These are phyloP conservation scores for Drosophila fuyamai DNA, from an alignment of 1,140 invertebrate species.

Conservation along the genomic window DNA sequence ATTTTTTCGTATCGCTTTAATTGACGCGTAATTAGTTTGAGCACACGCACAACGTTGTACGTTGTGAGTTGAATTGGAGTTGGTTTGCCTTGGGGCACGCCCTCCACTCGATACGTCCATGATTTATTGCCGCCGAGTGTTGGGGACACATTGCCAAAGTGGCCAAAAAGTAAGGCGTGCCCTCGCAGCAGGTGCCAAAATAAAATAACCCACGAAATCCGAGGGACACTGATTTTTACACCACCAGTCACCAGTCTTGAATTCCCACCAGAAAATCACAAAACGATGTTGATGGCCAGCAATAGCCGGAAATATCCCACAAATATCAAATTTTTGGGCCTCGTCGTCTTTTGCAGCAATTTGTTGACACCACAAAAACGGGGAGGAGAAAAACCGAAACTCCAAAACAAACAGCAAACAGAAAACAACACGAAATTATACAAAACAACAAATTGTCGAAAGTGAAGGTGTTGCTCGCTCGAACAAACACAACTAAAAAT, in stretches of 20 bases:
- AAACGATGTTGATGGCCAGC: slow-evolving; percentile 30
- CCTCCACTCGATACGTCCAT: slow-evolving; percentile 21
- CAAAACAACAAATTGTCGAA: slow-evolving; percentile 47
- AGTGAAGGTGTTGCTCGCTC: slow-evolving; percentile 59
- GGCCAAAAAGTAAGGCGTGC: background rate
- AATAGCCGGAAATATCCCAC: slow-evolving; percentile 35
- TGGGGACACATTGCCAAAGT: slow-evolving; percentile 30
- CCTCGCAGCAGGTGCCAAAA: slow-evolving; percentile 39
- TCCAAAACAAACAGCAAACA: slow-evolving; percentile 6
- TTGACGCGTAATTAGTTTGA: slow-evolving; percentile 55
- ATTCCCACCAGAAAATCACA: slow-evolving; percentile 22
- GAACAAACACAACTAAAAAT: slow-evolving; percentile 32
- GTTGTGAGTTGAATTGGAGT: slow-evolving; percentile 31
- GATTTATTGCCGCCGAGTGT: slow-evolving; percentile 29
- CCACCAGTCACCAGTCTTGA: slow-evolving; percentile 16
- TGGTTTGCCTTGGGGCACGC: slow-evolving; percentile 25
- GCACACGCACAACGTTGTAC: slow-evolving; percentile 44
- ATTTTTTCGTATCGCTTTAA: slow-evolving; percentile 34
- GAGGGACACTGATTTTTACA: slow-evolving; percentile 15
- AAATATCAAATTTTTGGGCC: slow-evolving; percentile 17
- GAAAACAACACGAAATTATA: slow-evolving; percentile 25
- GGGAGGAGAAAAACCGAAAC: background rate
- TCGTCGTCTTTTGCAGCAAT: slow-evolving; percentile 22
- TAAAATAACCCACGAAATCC: slow-evolving; percentile 6
- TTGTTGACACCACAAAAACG: slow-evolving; percentile 31